Percentiles rank a stretch among this genome's conserved stretches.
These are phyloP conservation scores for Muschampia plurimacula DNA, from an alignment of 2,888 invertebrate genomes.

Conservation along the genomic window DNA sequence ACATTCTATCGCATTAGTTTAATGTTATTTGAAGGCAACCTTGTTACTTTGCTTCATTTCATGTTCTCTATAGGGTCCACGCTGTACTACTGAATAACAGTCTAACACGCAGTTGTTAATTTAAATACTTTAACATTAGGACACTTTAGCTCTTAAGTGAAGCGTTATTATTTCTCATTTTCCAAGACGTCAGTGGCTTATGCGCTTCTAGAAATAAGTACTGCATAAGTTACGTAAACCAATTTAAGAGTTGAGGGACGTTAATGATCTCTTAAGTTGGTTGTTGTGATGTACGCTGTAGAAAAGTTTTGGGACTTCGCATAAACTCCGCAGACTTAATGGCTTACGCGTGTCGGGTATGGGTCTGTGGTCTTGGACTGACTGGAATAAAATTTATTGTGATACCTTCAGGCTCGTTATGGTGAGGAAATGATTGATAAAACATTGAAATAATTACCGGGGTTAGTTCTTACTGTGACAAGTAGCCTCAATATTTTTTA, in stretches of 20 bases:
- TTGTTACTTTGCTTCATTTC: background rate
- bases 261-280: constrained; percentile 33
- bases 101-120: no score
- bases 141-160: background rate
- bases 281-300: constrained; percentile 19
- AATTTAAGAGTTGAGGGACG: constrained; percentile 29
- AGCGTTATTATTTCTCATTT: constrained; percentile 10
- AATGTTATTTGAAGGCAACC: no score
- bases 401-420: constrained; percentile 22
- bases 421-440: no score
- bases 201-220: constrained; percentile 21
- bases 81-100: no score
- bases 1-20: no score
- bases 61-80: background rate
- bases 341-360: constrained; percentile 25
- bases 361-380: constrained; percentile 16
- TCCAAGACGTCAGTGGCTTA: background rate
- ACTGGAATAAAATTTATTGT: constrained; percentile 8
- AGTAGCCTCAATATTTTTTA: no score
- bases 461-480: no score
- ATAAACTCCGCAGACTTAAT: constrained; percentile 30
- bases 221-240: constrained; percentile 22
- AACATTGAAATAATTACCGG: no score
- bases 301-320: constrained; percentile 29
- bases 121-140: no score